These are phyloP conservation scores for Chaenodraco wilsoni DNA, from an alignment of 2,797 vertebrate genomes.

Conservation along the genomic window DNA sequence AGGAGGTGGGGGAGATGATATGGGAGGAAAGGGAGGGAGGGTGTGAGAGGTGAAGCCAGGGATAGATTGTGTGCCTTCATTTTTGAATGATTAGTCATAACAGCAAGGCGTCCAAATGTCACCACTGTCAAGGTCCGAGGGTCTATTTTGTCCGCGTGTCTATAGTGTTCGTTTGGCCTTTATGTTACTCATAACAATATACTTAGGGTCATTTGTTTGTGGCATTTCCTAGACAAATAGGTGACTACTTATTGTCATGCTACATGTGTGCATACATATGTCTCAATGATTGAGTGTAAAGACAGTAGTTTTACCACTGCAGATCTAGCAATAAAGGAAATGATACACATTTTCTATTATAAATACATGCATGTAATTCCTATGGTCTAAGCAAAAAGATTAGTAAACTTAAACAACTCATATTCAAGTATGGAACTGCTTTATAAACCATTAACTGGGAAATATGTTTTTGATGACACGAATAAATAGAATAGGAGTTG, in stretches of 20 bases:
- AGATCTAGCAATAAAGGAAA: neutral
- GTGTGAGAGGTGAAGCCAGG: conserved; percentile 55
- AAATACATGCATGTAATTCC: too few relatives aligned
- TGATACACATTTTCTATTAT: too few relatives aligned
- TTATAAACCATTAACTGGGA: too few relatives aligned
- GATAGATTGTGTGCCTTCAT: conserved; percentile 81
- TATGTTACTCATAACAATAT: conserved; percentile 50
- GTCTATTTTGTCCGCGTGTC: conserved; percentile 49
- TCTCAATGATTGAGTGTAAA: conserved; percentile 2
- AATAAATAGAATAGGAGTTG: too few relatives aligned
- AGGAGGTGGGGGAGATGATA: conserved; percentile 16
- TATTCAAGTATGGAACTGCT: too few relatives aligned
- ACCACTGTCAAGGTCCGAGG: conserved; percentile 58
- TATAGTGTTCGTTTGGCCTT: conserved; percentile 56
- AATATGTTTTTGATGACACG: too few relatives aligned
- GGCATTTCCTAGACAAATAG: conserved; percentile 36
- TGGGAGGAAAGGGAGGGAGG: conserved; percentile 17
- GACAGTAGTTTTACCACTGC: conserved; percentile 23
- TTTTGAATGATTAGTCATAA: conserved; percentile 80
- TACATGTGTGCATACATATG: neutral
- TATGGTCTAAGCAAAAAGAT: too few relatives aligned
- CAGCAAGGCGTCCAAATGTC: conserved; percentile 74
- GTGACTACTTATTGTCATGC: neutral
- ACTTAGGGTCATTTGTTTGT: conserved; percentile 43
- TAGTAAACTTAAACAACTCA: too few relatives aligned